Evolutionary conservation across 2,113 vertebrate species (phyloP), one percentile per base, ranked within the genome.

Genomic region (Ptyas mucosa): DNA sequence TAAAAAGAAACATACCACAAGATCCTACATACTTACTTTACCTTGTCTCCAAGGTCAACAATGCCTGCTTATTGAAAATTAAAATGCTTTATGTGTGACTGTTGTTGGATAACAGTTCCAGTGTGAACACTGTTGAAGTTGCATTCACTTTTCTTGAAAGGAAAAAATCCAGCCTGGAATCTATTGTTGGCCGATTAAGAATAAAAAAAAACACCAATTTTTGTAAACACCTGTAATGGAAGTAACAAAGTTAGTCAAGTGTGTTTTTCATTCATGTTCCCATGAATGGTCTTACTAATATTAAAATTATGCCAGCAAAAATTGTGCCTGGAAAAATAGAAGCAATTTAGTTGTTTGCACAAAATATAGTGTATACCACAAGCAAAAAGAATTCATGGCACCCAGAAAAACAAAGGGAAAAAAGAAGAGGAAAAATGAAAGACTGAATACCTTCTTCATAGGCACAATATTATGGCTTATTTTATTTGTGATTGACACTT

Each of bases 1-100:
- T 20, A 93, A 97, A 97, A 97, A 97, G 96, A 97, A 96, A 89
- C 18, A 54, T 52, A 57, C 51, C 93, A 87, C 61, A 95, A 93
- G 95, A 98, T 98, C 97, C 97, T 97, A 98, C 98, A 98, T 97
- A 97, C 97, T 98, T 97, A 97, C 94, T 98, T 98, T 97, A 97
- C 96, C 97, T 96, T 96, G 97, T 97, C 97, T 97, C 89, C 92
- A 95, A 98, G 97, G 97, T 98, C 97, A 98, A 93, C 96, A 97
- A 91, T 97, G 95, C 96, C 96, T 95, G 94, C 97, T 95, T 91
- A 97, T 95, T 94, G 97, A 97, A 98, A 98, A 98, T 98, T 98
- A 98, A 98, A 98, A 97, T 97, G 96, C 92, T 97, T 91, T 95
- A 90, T 18, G 0, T 95, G 87, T 97, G 97, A 97, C 95, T 96